Percentiles rank a stretch among this genome's conserved stretches.
These are phyloP conservation scores for Hippoglossus hippoglossus DNA, from an alignment of 2,797 vertebrate genomes.

Conservation along the genomic window DNA sequence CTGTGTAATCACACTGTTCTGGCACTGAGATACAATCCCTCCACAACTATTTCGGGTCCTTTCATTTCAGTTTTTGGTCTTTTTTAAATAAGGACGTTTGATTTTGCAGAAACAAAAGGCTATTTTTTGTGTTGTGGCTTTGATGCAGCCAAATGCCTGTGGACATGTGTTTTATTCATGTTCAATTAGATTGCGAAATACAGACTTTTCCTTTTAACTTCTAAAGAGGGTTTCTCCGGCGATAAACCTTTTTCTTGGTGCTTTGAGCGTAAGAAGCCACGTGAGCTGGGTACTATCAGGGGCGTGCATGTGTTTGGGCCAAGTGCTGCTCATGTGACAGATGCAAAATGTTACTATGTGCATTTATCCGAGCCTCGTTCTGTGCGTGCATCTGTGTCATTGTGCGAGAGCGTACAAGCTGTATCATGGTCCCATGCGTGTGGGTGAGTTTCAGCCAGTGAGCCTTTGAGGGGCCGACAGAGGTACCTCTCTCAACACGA, in stretches of 20 bases:
- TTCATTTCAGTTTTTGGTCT: constrained; percentile 34
- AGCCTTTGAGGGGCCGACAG: constrained; percentile 81
- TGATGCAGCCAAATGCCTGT: constrained; percentile 44
- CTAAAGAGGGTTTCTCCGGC: constrained; percentile 27
- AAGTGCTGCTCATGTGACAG: background rate
- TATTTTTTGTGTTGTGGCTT: constrained; percentile 61
- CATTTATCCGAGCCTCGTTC: constrained; percentile 2
- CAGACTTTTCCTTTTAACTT: constrained; percentile 56
- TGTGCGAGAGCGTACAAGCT: constrained; percentile 24
- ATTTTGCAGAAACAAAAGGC: constrained; percentile 60
- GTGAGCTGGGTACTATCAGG: background rate
- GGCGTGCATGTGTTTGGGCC: background rate
- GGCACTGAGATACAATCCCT: constrained; percentile 30
- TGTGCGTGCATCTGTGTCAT: constrained; percentile 19
- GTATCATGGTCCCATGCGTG: constrained; percentile 20
- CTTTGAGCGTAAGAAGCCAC: background rate
- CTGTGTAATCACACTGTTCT: constrained; percentile 52
- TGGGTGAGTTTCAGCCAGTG: constrained; percentile 47
- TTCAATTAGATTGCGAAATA: constrained; percentile 61
- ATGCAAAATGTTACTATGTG: background rate
- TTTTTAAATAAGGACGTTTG: constrained; percentile 43
- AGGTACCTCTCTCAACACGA: constrained; percentile 74
- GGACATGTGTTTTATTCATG: constrained; percentile 27
- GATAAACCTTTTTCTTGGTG: constrained; percentile 15
- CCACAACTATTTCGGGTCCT: constrained; percentile 60